Evolutionary conservation across 2,113 vertebrate genomes (phyloP).

Genomic region (Peromyscus californicus): DNA sequence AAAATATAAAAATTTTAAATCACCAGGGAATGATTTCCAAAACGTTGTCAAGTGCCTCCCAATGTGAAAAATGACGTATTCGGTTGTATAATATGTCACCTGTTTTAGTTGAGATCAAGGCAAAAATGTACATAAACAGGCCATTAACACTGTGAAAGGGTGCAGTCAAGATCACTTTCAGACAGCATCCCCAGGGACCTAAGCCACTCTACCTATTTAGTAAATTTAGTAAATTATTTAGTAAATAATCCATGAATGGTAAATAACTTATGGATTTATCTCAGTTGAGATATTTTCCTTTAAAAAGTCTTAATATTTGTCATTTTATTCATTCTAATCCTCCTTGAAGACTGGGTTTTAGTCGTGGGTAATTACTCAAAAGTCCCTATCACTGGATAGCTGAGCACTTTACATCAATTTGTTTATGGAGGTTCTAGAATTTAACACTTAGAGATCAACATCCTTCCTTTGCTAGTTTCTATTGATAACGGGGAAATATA

Average conservation of each 20-base stretch:
- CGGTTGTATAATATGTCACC: neutral
- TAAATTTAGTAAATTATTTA: neutral
- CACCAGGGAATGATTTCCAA: conserved; percentile 33
- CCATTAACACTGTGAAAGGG: neutral
- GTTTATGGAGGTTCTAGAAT: conserved; percentile 1
- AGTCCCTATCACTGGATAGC: neutral
- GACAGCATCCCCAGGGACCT: neutral
- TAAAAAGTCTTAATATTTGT: neutral
- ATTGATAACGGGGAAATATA: neutral
- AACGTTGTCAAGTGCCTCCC: neutral
- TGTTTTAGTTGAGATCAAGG: neutral
- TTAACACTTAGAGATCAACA: neutral
- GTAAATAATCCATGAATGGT: neutral
- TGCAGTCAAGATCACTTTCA: neutral
- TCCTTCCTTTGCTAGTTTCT: neutral
- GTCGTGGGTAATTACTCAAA: neutral
- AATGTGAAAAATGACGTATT: neutral
- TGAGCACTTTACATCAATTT: neutral
- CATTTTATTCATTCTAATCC: neutral
- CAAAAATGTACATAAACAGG: neutral
- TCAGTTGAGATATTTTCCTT: conserved; percentile 32
- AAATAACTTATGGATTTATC: neutral
- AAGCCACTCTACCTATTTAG: neutral
- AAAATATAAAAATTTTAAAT: conserved; percentile 39
- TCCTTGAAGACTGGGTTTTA: neutral